A percentile compares a stretch with the other conserved stretches of the same genome.
Evolutionary conservation across 2,888 invertebrate species (phyloP).

Genomic region (Caenorhabditis uteleia): DNA sequence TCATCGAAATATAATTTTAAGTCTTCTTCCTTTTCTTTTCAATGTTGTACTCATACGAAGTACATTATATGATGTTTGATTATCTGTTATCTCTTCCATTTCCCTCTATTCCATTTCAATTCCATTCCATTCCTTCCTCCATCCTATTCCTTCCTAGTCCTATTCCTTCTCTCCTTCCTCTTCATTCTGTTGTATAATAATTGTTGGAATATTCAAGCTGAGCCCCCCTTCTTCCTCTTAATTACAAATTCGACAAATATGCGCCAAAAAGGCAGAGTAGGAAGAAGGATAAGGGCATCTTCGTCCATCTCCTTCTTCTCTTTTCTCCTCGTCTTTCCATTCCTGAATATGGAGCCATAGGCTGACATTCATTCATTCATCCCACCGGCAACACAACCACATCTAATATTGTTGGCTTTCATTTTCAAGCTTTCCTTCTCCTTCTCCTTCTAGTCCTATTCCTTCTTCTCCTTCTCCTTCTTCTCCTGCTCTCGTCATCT

Average conservation of each 20-base stretch:
- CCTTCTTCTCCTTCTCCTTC: constrained; percentile 2
- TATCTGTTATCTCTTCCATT: no score
- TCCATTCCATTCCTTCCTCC: no score
- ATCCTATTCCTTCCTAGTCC: background rate
- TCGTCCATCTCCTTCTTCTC: constrained; percentile 5
- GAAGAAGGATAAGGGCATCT: constrained; percentile 2
- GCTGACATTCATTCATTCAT: no score
- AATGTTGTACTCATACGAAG: no score
- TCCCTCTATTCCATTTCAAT: no score
- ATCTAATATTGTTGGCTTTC: no score
- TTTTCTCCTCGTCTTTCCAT: constrained; percentile 7
- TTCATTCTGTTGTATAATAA: constrained; percentile 9
- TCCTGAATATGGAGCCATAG: constrained; percentile 12
- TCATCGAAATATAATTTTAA: no score
- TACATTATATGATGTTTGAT: no score
- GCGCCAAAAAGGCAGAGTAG: background rate
- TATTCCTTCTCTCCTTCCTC: constrained; percentile 1
- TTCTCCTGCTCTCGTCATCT: constrained; percentile 3
- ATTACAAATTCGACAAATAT: constrained; percentile 38
- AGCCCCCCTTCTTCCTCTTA: constrained; percentile 22
- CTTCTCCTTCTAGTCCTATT: constrained; percentile 3
- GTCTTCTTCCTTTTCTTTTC: no score
- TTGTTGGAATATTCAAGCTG: constrained; percentile 21
- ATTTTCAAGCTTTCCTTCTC: constrained; percentile 5
- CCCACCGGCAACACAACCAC: constrained; percentile 23